These are phyloP conservation scores for Tetramorium parvispinum DNA, from an alignment of 1,140 invertebrate genomes.

Conservation along the genomic window DNA sequence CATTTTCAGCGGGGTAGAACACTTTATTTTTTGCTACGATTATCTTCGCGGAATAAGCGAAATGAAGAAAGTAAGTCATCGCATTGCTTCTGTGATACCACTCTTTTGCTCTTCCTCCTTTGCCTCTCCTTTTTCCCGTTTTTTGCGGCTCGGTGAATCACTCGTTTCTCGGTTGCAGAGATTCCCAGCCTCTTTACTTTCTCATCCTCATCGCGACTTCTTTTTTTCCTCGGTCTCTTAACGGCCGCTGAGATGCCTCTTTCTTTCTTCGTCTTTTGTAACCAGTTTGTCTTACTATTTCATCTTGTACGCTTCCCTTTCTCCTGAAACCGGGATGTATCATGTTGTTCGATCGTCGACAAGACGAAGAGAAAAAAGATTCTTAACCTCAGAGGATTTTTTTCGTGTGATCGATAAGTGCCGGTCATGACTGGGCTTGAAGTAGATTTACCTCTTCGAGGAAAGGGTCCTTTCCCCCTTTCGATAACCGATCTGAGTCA, in stretches of 20 bases:
- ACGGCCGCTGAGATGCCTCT: not conserved
- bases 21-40: slow-evolving; percentile 20
- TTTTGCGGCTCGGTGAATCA: slow-evolving; percentile 72
- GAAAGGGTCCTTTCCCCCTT: not conserved
- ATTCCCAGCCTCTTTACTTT: slow-evolving; percentile 67
- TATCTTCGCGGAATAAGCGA: slow-evolving; percentile 12
- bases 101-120: slow-evolving; percentile 28
- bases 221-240: not conserved
- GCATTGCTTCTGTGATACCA: slow-evolving; percentile 3
- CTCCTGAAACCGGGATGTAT: not conserved
- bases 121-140: slow-evolving; percentile 32
- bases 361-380: not conserved
- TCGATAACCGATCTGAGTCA: slow-evolving; percentile 30
- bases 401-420: not conserved
- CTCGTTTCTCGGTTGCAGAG: slow-evolving; percentile 61
- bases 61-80: slow-evolving; percentile 53
- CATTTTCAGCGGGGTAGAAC: not conserved
- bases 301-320: not conserved
- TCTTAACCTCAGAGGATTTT: not conserved
- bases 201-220: not conserved
- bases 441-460: not conserved
- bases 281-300: not conserved
- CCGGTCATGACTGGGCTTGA: not conserved
- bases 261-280: not conserved
- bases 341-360: not conserved